Conservation (phyloP, 2,888 invertebrate genomes). For the Phania funesta region DNA sequence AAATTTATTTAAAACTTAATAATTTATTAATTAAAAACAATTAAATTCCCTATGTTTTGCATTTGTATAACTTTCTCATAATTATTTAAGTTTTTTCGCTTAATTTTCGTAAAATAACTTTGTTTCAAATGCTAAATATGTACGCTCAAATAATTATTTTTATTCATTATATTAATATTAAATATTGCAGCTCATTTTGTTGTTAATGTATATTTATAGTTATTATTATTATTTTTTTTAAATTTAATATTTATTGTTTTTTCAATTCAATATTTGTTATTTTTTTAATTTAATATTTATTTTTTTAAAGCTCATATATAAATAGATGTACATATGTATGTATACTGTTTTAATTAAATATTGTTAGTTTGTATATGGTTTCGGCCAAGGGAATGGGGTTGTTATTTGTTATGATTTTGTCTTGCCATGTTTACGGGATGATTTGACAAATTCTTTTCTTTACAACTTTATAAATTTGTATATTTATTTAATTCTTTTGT, state of each 20-base stretch:
- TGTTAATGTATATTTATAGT: conserved; percentile 26
- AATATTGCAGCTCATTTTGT: conserved; percentile 52
- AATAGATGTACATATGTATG: conserved; percentile 56
- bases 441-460: background rate
- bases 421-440: conserved; percentile 56
- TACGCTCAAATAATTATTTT: conserved; percentile 35
- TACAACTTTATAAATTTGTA: conserved; percentile 10
- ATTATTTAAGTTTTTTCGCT: conserved; percentile 4
- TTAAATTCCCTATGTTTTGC: conserved; percentile 64
- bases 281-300: conserved; percentile 27
- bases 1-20: conserved; percentile 66
- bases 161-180: conserved; percentile 30
- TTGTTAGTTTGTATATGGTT: conserved; percentile 30
- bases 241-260: conserved; percentile 40
- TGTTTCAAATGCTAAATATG: conserved; percentile 52
- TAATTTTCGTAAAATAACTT: conserved; percentile 50
- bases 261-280: conserved; percentile 28
- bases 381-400: conserved; percentile 20
- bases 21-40: conserved; percentile 66
- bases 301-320: conserved; percentile 69
- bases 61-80: conserved; percentile 32
- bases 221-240: conserved; percentile 47
- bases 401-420: conserved; percentile 11
- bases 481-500: conserved; percentile 20
- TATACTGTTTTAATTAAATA: conserved; percentile 58